Base-by-base conservation (phyloP, 2,888 invertebrate genomes). In the Diogma glabrata region DNA sequence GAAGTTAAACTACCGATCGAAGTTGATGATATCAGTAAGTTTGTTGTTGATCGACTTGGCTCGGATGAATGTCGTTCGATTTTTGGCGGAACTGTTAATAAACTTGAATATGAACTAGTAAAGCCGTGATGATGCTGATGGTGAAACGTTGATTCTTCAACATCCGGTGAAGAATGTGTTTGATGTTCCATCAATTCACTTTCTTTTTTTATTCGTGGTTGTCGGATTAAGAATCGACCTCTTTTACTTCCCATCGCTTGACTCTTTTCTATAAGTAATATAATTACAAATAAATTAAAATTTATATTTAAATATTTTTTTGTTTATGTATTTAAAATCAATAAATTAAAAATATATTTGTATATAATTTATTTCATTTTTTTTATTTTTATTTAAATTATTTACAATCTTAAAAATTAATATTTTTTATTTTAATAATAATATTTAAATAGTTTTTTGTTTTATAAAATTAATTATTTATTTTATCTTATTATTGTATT, bases 121-220 rank as follows among this genome's bases (percentile, higher is more conserved):
- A 59, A 58, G 38, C 52, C 53, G 23, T 54, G 53, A 22, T 56
- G 57, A 28, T 55, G 55, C 17, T 19, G 20, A 50, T 60, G 63
- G 4, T 26, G 36, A 4, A 12, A 69, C 58, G 56, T 63, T 58
- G 66, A 64, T 47, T 74, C 70, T 48, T 62, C 62, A 47, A 66
- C 66, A 19, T 71, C 71, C 19, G 23, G 28, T 55, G 59, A 57
- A 16, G 60, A 69, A 67, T 9, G 70, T n/a, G 67, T 64, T 50
- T 64, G 62, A 57, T 67, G 69, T 58, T 61, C 65, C 6, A 60
- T 62, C 47, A 67, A 63, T 58, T 81, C 81, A 56, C 73, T 73
- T 57, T 82, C 81, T 49, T 79, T 74, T 63, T 82, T 83, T 51
- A 82, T 75, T 45, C 81, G 71, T 16, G 78, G 79, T 59, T 83